A percentile compares a stretch with the other conserved stretches of the same genome.
Evolutionary conservation across 2,797 vertebrate genomes (phyloP).

Genomic region (Sparidentex hasta): DNA sequence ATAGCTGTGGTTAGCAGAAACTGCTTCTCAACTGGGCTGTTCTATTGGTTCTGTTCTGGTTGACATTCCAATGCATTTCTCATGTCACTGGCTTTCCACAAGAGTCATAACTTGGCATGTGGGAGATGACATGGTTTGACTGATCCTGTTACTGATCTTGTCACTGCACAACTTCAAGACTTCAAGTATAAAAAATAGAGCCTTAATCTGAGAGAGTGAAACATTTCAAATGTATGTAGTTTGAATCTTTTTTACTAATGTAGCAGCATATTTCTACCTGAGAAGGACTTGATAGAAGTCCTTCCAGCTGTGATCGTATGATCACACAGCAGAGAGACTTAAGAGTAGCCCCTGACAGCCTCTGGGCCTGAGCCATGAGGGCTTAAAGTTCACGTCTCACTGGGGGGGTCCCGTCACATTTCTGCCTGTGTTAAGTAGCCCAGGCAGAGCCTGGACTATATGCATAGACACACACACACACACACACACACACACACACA

Average conservation of each 20-base stretch:
- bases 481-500: conserved; percentile 25
- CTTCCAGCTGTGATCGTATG: conserved; percentile 52
- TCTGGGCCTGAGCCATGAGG: conserved; percentile 53
- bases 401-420: conserved; percentile 69
- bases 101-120: neutral
- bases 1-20: too few relatives aligned
- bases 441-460: conserved; percentile 51
- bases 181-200: neutral
- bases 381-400: conserved; percentile 71
- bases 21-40: too few relatives aligned
- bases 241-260: conserved; percentile 15
- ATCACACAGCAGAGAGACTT: conserved; percentile 63
- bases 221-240: neutral
- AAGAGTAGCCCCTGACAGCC: conserved; percentile 59
- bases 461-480: conserved; percentile 32
- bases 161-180: neutral
- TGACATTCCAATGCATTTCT: conserved; percentile 1
- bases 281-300: conserved; percentile 13
- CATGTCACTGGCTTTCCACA: neutral
- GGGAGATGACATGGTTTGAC: neutral
- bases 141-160: conserved; percentile 9
- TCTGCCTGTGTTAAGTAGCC: conserved; percentile 66
- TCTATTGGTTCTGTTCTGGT: neutral
- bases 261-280: conserved; percentile 50
- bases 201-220: neutral